Evolutionary conservation across 2,888 invertebrate genomes (phyloP).

Genomic region (Barypeithes pellucidus): DNA sequence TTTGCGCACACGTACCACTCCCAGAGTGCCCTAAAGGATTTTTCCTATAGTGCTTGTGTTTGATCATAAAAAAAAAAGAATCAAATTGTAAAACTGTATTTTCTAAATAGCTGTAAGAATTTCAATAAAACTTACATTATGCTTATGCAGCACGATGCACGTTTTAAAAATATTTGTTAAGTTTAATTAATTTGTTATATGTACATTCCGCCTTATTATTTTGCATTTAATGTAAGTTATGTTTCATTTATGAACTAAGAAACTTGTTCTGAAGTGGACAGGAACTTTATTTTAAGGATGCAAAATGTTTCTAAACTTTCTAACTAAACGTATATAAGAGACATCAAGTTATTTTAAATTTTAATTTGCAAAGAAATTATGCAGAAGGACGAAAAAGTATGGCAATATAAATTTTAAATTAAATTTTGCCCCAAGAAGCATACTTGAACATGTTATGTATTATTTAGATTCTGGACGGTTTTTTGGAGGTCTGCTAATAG

Average conservation of each 20-base stretch:
- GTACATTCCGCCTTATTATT: background rate
- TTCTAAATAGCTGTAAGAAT: too few relatives aligned
- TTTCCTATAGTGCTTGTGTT: too few relatives aligned
- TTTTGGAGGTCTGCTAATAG: constrained; percentile 24
- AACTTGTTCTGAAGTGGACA: constrained; percentile 5
- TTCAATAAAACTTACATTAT: too few relatives aligned
- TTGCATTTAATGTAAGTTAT: constrained; percentile 6
- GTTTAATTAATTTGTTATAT: too few relatives aligned
- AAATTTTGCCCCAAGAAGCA: constrained; percentile 39
- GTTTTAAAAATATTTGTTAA: too few relatives aligned
- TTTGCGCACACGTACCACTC: too few relatives aligned
- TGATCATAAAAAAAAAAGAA: too few relatives aligned
- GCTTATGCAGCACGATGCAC: too few relatives aligned
- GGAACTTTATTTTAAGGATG: constrained; percentile 14
- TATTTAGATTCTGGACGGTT: constrained; percentile 32
- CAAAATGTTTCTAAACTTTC: constrained; percentile 9
- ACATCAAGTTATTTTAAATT: constrained; percentile 39
- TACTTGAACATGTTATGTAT: constrained; percentile 37
- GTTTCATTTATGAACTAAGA: constrained; percentile 2
- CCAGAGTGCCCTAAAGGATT: too few relatives aligned
- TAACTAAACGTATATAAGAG: constrained; percentile 24
- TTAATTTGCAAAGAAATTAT: constrained; percentile 40
- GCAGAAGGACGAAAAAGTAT: constrained; percentile 38
- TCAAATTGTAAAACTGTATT: too few relatives aligned
- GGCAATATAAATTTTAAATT: constrained; percentile 46